Conservation (phyloP, 2,797 vertebrate genomes). For the Carcharodon carcharias region DNA sequence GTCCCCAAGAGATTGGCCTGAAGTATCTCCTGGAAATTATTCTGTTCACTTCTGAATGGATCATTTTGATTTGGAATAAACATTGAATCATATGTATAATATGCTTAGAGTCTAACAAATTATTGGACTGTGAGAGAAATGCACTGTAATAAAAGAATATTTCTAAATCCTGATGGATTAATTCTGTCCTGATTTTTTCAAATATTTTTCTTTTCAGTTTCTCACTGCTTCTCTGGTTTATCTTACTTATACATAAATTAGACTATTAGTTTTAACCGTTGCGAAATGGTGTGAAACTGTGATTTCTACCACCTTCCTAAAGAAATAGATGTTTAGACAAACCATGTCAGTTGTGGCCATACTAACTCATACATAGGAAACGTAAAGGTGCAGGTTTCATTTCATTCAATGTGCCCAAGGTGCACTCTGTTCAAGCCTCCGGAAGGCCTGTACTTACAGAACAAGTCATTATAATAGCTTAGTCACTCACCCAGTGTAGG, state of each 20-base stretch:
- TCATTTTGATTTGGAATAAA: background rate
- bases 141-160: background rate
- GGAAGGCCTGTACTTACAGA: too few relatives aligned
- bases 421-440: too few relatives aligned
- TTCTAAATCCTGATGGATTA: background rate
- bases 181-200: background rate
- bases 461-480: too few relatives aligned
- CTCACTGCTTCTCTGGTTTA: background rate
- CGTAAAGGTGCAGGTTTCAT: too few relatives aligned
- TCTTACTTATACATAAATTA: background rate
- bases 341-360: too few relatives aligned
- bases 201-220: background rate
- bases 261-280: background rate
- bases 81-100: background rate
- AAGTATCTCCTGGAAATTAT: background rate
- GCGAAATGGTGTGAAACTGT: background rate
- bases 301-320: background rate
- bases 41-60: background rate
- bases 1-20: background rate
- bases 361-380: too few relatives aligned
- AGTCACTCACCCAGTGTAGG: too few relatives aligned
- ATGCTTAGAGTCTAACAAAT: background rate
- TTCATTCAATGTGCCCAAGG: too few relatives aligned
- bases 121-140: background rate
- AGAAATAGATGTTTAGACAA: background rate